Evolutionary conservation across 2,888 invertebrate species (phyloP).

Genomic region (Tromatobia lineatoria): DNA sequence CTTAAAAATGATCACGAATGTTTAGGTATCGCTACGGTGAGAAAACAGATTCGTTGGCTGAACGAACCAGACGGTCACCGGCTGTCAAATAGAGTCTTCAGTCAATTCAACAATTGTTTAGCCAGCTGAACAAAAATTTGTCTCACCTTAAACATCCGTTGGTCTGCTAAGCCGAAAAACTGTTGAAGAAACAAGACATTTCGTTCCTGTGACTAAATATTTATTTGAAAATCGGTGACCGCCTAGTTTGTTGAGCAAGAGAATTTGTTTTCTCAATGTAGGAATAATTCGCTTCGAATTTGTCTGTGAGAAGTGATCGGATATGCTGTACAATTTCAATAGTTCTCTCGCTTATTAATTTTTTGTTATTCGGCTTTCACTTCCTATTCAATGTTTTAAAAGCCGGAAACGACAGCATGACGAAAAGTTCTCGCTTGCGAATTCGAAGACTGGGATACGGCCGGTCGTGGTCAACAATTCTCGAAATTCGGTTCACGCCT

Average conservation of each 20-base stretch:
- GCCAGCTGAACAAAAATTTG: no score
- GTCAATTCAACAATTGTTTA: no score
- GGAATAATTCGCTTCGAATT: constrained; percentile 48
- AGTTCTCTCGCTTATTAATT: neutral
- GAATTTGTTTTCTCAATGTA: no score
- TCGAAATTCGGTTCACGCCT: constrained; percentile 38
- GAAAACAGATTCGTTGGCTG: no score
- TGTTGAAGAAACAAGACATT: no score
- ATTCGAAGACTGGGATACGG: constrained; percentile 44
- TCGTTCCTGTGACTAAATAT: no score
- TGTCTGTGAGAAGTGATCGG: constrained; percentile 41
- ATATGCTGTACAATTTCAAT: neutral
- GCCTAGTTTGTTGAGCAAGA: no score
- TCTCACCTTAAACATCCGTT: no score
- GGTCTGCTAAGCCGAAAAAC: no score
- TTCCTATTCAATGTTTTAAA: neutral
- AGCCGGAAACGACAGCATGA: neutral
- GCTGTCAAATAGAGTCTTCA: no score
- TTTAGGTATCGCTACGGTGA: constrained; percentile 78
- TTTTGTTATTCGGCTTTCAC: neutral
- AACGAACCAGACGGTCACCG: no score
- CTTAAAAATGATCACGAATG: constrained; percentile 77
- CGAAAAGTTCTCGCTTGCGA: constrained; percentile 43
- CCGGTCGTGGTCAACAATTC: constrained; percentile 32
- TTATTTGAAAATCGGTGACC: no score